phyloP scores from a whole-genome alignment of 2,797 vertebrate genomes.

The Tokudaia tokunoshimensis region DNA sequence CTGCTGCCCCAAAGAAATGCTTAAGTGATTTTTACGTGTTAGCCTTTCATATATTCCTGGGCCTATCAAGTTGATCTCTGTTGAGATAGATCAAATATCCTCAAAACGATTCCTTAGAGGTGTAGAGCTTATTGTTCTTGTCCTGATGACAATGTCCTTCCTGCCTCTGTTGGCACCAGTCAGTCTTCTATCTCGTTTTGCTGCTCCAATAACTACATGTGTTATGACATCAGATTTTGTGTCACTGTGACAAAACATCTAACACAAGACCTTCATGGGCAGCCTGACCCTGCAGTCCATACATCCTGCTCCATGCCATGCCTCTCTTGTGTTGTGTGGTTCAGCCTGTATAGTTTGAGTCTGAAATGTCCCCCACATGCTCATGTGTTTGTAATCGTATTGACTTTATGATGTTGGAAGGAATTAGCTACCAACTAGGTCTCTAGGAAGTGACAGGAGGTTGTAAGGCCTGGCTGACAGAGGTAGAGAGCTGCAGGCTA shows the following conservation, averaged over 20 bases:
- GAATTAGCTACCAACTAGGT: background rate
- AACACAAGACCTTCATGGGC: background rate
- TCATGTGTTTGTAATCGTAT: background rate
- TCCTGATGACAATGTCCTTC: background rate
- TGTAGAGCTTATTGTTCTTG: accelerated
- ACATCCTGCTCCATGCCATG: background rate
- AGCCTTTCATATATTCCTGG: background rate
- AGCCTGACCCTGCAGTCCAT: background rate
- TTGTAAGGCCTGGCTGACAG: background rate
- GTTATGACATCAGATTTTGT: background rate
- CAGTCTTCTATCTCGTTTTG: conserved; percentile 13
- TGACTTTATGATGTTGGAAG: background rate
- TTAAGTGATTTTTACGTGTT: background rate
- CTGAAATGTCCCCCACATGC: background rate
- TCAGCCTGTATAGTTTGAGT: too few species aligned
- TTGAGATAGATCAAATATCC: conserved; percentile 57
- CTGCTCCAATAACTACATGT: background rate
- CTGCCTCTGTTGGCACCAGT: background rate
- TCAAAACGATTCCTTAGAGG: conserved; percentile 40
- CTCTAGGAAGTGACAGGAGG: background rate
- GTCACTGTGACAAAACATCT: background rate
- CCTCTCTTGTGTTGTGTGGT: background rate
- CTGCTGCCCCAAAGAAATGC: conserved; percentile 9
- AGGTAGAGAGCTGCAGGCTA: background rate
- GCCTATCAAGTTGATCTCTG: conserved; percentile 14